Percentiles rank a stretch among this genome's conserved stretches.
Conservation (phyloP, 1,140 invertebrate species). For the Pollicipes pollicipes region DNA sequence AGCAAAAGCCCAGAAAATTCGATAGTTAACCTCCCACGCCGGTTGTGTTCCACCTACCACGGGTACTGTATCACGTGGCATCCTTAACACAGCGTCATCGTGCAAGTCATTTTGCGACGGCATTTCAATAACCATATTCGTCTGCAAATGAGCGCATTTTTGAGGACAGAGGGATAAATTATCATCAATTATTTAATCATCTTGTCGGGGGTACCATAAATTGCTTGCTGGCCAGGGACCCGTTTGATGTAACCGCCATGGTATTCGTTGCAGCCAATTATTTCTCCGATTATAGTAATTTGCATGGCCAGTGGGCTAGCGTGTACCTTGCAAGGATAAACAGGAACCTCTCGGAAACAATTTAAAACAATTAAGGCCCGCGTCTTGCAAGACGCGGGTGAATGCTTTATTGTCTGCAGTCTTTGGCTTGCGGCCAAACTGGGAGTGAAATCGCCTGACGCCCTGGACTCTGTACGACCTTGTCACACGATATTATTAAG, state of each 20-base stretch:
- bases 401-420: too few species aligned
- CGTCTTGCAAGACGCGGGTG: background rate
- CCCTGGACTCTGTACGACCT: too few species aligned
- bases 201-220: background rate
- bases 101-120: background rate
- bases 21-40: too few species aligned
- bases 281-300: background rate
- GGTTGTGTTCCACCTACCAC: too few species aligned
- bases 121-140: background rate
- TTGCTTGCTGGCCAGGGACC: background rate
- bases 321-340: background rate
- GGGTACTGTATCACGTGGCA: too few species aligned
- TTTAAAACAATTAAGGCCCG: background rate
- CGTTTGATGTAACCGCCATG: background rate
- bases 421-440: too few species aligned
- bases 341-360: background rate
- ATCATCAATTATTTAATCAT: slow-evolving; percentile 2
- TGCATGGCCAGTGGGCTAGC: background rate
- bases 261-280: background rate
- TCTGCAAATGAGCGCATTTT: background rate
- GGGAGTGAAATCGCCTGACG: too few species aligned
- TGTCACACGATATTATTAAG: too few species aligned
- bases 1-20: too few species aligned
- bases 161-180: background rate
- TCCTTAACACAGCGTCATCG: too few species aligned